A percentile compares a stretch with the other conserved stretches of the same genome.
Conservation (phyloP, 2,888 invertebrate species). For the Acrobasis suavella region DNA sequence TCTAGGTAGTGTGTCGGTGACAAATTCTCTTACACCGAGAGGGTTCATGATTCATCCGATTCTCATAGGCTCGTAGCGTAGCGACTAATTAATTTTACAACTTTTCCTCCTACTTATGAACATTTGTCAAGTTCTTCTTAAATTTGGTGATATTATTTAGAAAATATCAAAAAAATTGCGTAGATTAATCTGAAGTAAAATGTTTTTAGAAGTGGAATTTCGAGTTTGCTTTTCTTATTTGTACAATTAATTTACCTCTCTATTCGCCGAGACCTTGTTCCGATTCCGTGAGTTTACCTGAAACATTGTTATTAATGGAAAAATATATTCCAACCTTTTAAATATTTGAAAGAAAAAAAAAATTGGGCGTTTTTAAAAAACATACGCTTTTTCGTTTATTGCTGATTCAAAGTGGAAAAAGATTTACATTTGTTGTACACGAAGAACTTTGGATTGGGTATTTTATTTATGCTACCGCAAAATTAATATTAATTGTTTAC, state of each 20-base stretch:
- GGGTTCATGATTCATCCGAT: not conserved
- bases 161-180: too few relatives aligned
- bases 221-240: slow-evolving; percentile 14
- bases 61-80: not conserved
- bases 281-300: slow-evolving; percentile 6
- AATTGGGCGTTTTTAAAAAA: not conserved
- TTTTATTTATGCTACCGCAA: too few relatives aligned
- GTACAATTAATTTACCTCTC: not conserved
- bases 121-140: not conserved
- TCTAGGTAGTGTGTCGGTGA: too few relatives aligned
- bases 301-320: not conserved
- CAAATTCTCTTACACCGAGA: too few relatives aligned
- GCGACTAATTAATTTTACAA: not conserved
- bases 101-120: not conserved
- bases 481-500: too few relatives aligned
- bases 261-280: not conserved
- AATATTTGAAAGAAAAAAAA: slow-evolving; percentile 6
- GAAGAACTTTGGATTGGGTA: too few relatives aligned
- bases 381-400: too few relatives aligned
- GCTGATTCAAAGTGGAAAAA: too few relatives aligned
- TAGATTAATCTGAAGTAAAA: not conserved
- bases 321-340: slow-evolving; percentile 2
- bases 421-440: too few relatives aligned
- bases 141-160: not conserved
- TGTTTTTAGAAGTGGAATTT: not conserved